phyloP scores from a whole-genome alignment of 1,140 invertebrate genomes.

The Drosophila arizonae region DNA sequence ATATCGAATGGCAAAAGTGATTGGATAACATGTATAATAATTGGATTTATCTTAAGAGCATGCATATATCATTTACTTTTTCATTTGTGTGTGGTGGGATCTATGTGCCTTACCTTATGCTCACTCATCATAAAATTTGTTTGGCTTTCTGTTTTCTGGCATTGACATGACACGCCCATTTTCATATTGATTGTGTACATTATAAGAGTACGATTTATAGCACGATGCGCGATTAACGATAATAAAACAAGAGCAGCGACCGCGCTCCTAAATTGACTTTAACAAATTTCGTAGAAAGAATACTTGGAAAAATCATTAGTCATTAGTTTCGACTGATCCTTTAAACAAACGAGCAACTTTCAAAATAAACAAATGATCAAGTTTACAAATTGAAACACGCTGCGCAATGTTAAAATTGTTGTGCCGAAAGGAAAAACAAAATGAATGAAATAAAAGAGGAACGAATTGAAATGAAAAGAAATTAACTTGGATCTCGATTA shows the following conservation, averaged over 20 bases:
- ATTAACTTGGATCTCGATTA: slow-evolving; percentile 11
- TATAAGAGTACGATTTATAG: slow-evolving; percentile 27
- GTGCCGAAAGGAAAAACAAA: slow-evolving; percentile 10
- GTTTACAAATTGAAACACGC: slow-evolving; percentile 9
- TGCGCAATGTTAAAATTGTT: slow-evolving; percentile 5
- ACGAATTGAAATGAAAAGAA: not conserved
- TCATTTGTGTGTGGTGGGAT: slow-evolving; percentile 43
- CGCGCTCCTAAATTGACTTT: slow-evolving; percentile 54
- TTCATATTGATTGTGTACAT: slow-evolving; percentile 37
- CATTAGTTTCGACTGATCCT: slow-evolving; percentile 55
- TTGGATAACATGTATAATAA: slow-evolving; percentile 41
- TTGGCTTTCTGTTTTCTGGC: slow-evolving; percentile 75
- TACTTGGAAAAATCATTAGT: slow-evolving; percentile 51
- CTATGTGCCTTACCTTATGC: slow-evolving; percentile 80
- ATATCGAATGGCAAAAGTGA: slow-evolving; percentile 43
- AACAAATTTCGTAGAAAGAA: slow-evolving; percentile 44
- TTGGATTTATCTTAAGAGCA: slow-evolving; percentile 47
- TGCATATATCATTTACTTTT: slow-evolving; percentile 45
- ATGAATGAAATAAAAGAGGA: slow-evolving; percentile 13
- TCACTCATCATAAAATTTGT: slow-evolving; percentile 79
- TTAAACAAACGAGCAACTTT: slow-evolving; percentile 11
- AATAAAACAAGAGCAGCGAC: slow-evolving; percentile 58
- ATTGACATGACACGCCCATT: slow-evolving; percentile 64
- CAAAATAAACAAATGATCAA: slow-evolving; percentile 17
- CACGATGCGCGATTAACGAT: slow-evolving; percentile 56